A percentile compares a stretch with the other conserved stretches of the same genome.
These are phyloP conservation scores for Ophthalmolycus amberensis DNA, from an alignment of 2,113 vertebrate species.

Conservation along the genomic window DNA sequence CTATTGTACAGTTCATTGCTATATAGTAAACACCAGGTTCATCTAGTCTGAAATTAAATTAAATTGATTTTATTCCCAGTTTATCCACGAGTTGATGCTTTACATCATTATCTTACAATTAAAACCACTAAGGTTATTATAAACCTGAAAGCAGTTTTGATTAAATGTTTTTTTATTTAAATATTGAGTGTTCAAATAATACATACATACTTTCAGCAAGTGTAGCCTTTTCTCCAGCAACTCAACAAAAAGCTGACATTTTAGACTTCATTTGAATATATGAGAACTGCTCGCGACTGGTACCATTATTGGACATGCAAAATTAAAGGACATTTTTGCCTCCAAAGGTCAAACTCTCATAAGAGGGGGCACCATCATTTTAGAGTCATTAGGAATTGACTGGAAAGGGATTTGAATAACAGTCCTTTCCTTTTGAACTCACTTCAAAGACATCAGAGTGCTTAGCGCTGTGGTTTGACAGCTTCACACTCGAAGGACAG, in stretches of 20 bases:
- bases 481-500: slow-evolving; percentile 67
- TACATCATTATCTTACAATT: slow-evolving; percentile 20
- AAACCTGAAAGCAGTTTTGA: slow-evolving; percentile 11
- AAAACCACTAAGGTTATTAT: slow-evolving; percentile 20
- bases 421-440: slow-evolving; percentile 72
- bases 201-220: slow-evolving; percentile 1
- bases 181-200: slow-evolving; percentile 15
- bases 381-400: slow-evolving; percentile 51
- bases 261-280: neutral
- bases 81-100: slow-evolving; percentile 13
- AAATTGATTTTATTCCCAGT: slow-evolving; percentile 32
- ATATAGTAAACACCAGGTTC: slow-evolving; percentile 47
- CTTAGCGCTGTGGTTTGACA: slow-evolving; percentile 65
- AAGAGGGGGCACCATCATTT: slow-evolving; percentile 49
- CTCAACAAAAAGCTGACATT: slow-evolving; percentile 8
- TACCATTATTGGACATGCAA: slow-evolving; percentile 39
- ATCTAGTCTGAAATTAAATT: slow-evolving; percentile 40
- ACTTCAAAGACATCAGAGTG: slow-evolving; percentile 69
- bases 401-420: slow-evolving; percentile 60
- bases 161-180: slow-evolving; percentile 12
- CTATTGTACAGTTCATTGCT: slow-evolving; percentile 16
- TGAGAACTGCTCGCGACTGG: slow-evolving; percentile 27
- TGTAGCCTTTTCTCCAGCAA: neutral
- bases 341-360: slow-evolving; percentile 61
- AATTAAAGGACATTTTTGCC: slow-evolving; percentile 38